Percentiles rank a stretch among this genome's conserved stretches.
phyloP scores from a whole-genome alignment of 2,888 invertebrate species.

The Dolichomitus sp. region DNA sequence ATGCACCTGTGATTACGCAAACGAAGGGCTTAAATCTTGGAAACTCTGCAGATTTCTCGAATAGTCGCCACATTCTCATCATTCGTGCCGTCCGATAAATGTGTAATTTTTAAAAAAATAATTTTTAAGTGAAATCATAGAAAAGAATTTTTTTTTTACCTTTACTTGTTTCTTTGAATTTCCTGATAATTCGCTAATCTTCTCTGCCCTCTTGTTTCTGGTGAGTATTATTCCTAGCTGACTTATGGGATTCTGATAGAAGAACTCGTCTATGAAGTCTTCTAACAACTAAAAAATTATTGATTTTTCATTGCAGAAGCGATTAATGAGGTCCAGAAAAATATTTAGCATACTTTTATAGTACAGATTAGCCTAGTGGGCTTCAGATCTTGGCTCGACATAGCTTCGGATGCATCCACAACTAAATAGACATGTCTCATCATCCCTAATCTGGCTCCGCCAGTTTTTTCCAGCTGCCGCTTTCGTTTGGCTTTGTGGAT shows the following conservation, averaged over 20 bases:
- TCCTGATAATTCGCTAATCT: slow-evolving; percentile 96
- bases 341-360: slow-evolving; percentile 90
- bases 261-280: slow-evolving; percentile 98
- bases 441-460: slow-evolving; percentile 97
- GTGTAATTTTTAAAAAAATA: no score
- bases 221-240: slow-evolving; percentile 97
- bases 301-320: slow-evolving; percentile 9
- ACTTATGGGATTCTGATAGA: slow-evolving; percentile 99
- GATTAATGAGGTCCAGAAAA: background rate
- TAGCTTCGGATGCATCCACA: slow-evolving; percentile 97
- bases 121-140: no score
- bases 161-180: slow-evolving; percentile 93
- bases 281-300: slow-evolving; percentile 92
- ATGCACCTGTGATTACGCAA: slow-evolving; percentile 39
- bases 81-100: background rate
- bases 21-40: slow-evolving; percentile 6
- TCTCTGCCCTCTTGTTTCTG: slow-evolving; percentile 97
- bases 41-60: no score
- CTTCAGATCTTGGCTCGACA: slow-evolving; percentile 98
- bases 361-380: slow-evolving; percentile 96
- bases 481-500: slow-evolving; percentile 96
- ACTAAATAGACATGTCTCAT: slow-evolving; percentile 98
- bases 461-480: slow-evolving; percentile 90
- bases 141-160: slow-evolving; percentile 79
- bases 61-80: background rate